Evolutionary conservation across 1,140 invertebrate species (phyloP).

Genomic region (Drosophila ohnishii): DNA sequence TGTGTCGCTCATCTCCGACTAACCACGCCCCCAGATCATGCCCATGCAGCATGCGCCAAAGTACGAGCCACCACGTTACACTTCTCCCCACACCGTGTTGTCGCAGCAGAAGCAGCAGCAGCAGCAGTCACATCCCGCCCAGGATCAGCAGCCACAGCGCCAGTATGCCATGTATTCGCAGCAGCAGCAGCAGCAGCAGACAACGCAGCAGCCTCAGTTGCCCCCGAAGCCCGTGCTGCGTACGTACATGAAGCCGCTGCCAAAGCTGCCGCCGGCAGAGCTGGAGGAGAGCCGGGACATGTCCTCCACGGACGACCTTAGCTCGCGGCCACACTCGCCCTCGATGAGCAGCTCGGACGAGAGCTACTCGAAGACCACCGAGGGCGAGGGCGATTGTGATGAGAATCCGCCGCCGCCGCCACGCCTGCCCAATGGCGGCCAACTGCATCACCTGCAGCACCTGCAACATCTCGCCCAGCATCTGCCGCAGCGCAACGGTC

Average conservation of each 20-base stretch:
- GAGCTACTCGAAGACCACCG: slow-evolving; percentile 90
- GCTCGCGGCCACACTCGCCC: slow-evolving; percentile 90
- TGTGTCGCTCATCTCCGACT: slow-evolving; percentile 44
- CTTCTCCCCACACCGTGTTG: slow-evolving; percentile 84
- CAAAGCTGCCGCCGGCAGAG: slow-evolving; percentile 84
- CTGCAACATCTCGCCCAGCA: slow-evolving; percentile 24
- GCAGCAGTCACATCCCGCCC: slow-evolving; percentile 53
- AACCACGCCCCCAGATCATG: slow-evolving; percentile 69
- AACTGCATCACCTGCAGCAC: slow-evolving; percentile 55
- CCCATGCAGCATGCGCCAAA: slow-evolving; percentile 82
- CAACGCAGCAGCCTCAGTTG: slow-evolving; percentile 54
- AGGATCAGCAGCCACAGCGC: slow-evolving; percentile 83
- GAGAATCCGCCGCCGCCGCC: slow-evolving; percentile 42
- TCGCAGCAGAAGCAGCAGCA: slow-evolving; percentile 82
- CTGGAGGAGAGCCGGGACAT: slow-evolving; percentile 81
- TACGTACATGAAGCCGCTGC: slow-evolving; percentile 85
- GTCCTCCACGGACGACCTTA: slow-evolving; percentile 91
- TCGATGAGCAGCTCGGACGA: slow-evolving; percentile 92
- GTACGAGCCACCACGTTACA: slow-evolving; percentile 84
- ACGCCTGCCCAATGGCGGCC: slow-evolving; percentile 55
- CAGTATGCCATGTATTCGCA: slow-evolving; percentile 83
- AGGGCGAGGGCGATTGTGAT: slow-evolving; percentile 82
- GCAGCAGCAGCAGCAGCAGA: slow-evolving; percentile 48
- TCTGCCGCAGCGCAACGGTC: slow-evolving; percentile 12
- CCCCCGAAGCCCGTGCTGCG: slow-evolving; percentile 44